Conservation (phyloP, 2,113 vertebrate species). For the Holacanthus passer region DNA sequence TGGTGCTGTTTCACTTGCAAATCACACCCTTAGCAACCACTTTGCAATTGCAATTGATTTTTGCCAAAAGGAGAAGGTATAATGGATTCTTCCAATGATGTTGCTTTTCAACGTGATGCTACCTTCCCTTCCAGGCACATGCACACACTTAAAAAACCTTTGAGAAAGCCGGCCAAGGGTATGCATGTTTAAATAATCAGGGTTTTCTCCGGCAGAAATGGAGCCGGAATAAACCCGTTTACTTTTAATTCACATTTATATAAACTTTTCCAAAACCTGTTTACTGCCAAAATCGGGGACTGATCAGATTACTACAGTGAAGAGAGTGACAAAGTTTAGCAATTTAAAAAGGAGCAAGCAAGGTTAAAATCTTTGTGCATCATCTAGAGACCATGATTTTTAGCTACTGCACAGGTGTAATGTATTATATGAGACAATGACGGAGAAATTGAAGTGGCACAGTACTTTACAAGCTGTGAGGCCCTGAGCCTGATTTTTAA, state of each 20-base stretch:
- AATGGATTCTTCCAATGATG: constrained; percentile 61
- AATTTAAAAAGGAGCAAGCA: constrained; percentile 23
- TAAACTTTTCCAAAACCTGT: constrained; percentile 14
- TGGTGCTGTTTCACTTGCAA: constrained; percentile 57
- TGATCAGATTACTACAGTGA: constrained; percentile 22
- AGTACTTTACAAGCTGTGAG: constrained; percentile 31
- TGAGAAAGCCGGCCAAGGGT: constrained; percentile 14
- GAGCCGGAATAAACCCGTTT: neutral
- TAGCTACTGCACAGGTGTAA: constrained; percentile 11
- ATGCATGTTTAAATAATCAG: constrained; percentile 32
- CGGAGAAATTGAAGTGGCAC: constrained; percentile 27
- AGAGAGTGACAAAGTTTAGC: constrained; percentile 5
- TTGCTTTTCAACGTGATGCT: constrained; percentile 36
- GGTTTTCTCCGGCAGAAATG: constrained; percentile 29
- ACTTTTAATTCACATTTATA: constrained; percentile 2
- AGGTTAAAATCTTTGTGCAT: constrained; percentile 9
- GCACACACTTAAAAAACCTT: constrained; percentile 29
- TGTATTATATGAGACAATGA: neutral
- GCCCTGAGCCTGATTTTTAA: constrained; percentile 30
- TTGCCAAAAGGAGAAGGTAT: constrained; percentile 58
- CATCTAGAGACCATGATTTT: constrained; percentile 15
- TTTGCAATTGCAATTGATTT: constrained; percentile 68
- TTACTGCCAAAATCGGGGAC: constrained; percentile 12
- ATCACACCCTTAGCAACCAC: constrained; percentile 60
- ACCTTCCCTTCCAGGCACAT: constrained; percentile 46